Percentiles rank a stretch among this genome's conserved stretches.
Conservation (phyloP, 2,113 vertebrate species). For the Cettia cetti region DNA sequence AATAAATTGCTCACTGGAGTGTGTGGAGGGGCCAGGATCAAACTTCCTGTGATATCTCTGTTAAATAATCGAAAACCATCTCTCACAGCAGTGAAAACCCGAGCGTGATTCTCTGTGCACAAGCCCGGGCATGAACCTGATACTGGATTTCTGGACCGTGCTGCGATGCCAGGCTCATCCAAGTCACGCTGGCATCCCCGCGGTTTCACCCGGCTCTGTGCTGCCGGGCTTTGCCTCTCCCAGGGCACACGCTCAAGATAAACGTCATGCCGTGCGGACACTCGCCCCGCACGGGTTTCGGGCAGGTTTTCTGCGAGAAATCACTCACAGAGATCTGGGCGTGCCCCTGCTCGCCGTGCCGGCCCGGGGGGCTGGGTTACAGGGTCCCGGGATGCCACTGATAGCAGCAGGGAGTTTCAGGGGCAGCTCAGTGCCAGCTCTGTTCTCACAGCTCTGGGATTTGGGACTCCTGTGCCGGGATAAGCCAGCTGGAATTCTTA, state of each 20-base stretch:
- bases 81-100: slow-evolving; percentile 15
- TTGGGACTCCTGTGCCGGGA: not conserved
- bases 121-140: slow-evolving; percentile 32
- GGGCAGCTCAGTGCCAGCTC: not conserved
- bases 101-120: not conserved
- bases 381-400: not conserved
- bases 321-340: not conserved
- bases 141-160: slow-evolving; percentile 21
- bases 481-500: slow-evolving; percentile 30
- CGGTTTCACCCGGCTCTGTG: not conserved
- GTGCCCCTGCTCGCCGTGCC: not conserved
- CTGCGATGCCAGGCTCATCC: not conserved
- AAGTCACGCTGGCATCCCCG: not conserved
- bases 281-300: rapidly evolving
- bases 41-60: not conserved
- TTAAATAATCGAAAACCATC: not conserved
- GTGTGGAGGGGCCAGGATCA: not conserved
- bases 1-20: not conserved
- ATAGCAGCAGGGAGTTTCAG: not conserved
- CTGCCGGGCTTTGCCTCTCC: not conserved
- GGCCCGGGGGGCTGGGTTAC: not conserved
- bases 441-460: slow-evolving; percentile 34
- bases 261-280: rapidly evolving
- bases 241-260: not conserved
- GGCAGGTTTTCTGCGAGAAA: not conserved